Percentiles rank a stretch among this genome's conserved stretches.
phyloP scores from a whole-genome alignment of 2,888 invertebrate genomes.

The Rotaria magnacalcarata region DNA sequence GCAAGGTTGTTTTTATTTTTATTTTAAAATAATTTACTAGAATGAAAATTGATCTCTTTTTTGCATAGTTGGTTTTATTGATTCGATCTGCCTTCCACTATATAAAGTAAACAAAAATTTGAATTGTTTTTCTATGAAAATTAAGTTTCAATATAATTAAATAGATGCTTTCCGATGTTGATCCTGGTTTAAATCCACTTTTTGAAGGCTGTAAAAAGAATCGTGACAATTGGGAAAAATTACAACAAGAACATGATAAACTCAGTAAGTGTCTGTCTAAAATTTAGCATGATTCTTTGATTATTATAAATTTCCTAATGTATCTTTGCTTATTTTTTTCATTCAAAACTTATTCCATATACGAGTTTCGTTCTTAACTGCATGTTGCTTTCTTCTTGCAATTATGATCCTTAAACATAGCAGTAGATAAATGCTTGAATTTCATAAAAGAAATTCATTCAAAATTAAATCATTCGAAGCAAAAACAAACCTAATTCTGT shows the following conservation, averaged over 20 bases:
- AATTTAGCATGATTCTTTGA: too few relatives aligned
- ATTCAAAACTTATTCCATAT: too few relatives aligned
- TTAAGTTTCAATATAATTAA: conserved; percentile 30
- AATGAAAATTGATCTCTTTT: background rate
- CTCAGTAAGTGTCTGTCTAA: background rate
- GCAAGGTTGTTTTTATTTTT: conserved; percentile 64
- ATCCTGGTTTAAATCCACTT: conserved; percentile 51
- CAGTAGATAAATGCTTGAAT: too few relatives aligned
- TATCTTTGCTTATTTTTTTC: too few relatives aligned
- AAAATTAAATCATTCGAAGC: too few relatives aligned
- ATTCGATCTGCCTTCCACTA: conserved; percentile 65
- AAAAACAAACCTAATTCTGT: background rate
- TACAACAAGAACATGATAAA: conserved; percentile 48
- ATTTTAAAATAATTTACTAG: too few relatives aligned
- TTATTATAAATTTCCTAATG: too few relatives aligned
- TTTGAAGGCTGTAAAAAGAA: conserved; percentile 54
- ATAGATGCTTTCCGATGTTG: conserved; percentile 61
- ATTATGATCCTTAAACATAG: background rate
- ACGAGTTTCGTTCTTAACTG: too few relatives aligned
- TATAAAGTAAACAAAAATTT: conserved; percentile 51
- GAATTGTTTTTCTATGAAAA: background rate
- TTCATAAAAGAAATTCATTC: too few relatives aligned
- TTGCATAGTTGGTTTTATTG: conserved; percentile 73
- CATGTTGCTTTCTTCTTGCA: background rate
- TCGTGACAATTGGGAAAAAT: conserved; percentile 52